These are phyloP conservation scores for Danionella dracula DNA, from an alignment of 2,797 vertebrate species.

Conservation along the genomic window DNA sequence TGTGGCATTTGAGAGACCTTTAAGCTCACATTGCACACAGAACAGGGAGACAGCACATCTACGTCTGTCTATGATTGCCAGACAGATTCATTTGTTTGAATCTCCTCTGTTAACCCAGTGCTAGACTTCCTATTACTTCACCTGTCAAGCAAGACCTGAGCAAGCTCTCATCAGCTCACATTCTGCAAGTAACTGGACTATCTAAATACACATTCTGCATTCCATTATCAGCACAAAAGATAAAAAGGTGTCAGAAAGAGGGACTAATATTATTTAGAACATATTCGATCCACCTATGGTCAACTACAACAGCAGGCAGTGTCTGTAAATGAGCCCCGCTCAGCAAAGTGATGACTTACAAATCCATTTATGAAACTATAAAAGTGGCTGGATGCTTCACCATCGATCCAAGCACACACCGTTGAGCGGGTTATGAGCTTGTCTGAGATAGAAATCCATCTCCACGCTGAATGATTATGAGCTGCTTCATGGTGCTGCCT, in stretches of 20 bases:
- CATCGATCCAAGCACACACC: conserved; percentile 54
- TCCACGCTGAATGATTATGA: conserved; percentile 64
- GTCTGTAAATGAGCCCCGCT: conserved; percentile 33
- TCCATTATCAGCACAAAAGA: neutral
- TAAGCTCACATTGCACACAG: neutral
- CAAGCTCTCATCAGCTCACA: conserved; percentile 23
- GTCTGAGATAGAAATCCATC: conserved; percentile 58
- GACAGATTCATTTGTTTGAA: conserved; percentile 39
- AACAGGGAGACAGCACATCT: conserved; percentile 7
- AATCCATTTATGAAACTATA: conserved; percentile 57
- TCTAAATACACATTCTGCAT: conserved; percentile 8
- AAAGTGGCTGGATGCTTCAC: conserved; percentile 27
- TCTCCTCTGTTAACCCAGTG: conserved; percentile 30
- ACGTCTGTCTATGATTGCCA: conserved; percentile 27
- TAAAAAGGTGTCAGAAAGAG: neutral
- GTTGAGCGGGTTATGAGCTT: conserved; percentile 39
- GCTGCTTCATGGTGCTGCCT: conserved; percentile 51
- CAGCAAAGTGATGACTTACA: conserved; percentile 54
- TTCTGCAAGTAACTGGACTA: conserved; percentile 35
- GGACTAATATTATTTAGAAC: neutral
- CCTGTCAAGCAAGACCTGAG: conserved; percentile 38
- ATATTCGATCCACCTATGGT: no score
- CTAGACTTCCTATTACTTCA: conserved; percentile 41
- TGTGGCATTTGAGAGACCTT: conserved; percentile 30
- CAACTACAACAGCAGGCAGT: neutral